Base-by-base conservation (phyloP, 2,888 invertebrate genomes). In the Acleris sparsana region DNA sequence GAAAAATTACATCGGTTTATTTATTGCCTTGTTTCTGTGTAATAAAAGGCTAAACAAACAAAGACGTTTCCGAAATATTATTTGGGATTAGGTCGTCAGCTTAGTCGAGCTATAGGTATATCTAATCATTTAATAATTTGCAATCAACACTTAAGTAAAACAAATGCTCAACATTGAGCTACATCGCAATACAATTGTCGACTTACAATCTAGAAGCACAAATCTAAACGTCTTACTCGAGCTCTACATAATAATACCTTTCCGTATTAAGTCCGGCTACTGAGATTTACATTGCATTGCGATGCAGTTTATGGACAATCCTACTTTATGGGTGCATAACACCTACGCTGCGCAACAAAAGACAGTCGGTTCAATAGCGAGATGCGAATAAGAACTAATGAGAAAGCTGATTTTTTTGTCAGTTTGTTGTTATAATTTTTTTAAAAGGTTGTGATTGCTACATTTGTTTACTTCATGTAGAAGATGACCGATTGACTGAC, bases 271-370 rank as follows among this genome's bases (percentile, higher is more conserved):
- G 58, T 61, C 66, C 65, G n/a, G 68, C 68, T 69, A 63, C 71
- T 25, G 71, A 73, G 75, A 76, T 76, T 77, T 75, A 77, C 72
- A 73, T 74, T 71, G 75, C 73, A 71, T 68, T 71, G 71, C 71
- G 59, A 63, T 62, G 70, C 65, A 71, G 73, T 76, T 76, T 75
- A 75, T 73, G 72, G 76, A 70, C 74, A 75, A 77, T 74, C 74
- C 75, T 76, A 66, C 72, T 80, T 80, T 78, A 79, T 77, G 71
- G 73, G 62, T 64, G 72, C 72, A 72, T 73, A 72, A 76, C 77
- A 75, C 78, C 78, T 73, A 78, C 78, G 72, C 73, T 16, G n/a
- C n/a, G 49, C 60, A 49, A 64, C 64, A 60, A 64, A 60, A 60
- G 60, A 60, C 25, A 29, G 43, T 39, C 43, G 43, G 20, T 48